Evolutionary conservation across 2,888 invertebrate species (phyloP), one percentile per base, ranked within the genome.

Genomic region (Cerastis rubricosa): DNA sequence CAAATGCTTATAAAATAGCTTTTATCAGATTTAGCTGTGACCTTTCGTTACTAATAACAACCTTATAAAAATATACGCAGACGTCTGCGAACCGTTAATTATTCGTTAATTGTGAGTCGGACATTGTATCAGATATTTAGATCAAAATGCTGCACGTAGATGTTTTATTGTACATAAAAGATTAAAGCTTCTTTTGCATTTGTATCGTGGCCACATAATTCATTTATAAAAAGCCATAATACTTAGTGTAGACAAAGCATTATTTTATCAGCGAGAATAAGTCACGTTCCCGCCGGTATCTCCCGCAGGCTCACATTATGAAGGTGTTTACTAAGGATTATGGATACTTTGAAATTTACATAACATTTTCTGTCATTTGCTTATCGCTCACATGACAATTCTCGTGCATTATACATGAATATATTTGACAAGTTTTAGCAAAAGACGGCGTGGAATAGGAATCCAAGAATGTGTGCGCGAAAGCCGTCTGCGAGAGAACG

Each of bases 321-420:
- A 92, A 94, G 92, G 93, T 93, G 93, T 94, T 94, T 94, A 92
- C 92, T 90, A 92, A 92, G 94, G 93, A 95, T 94, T 94, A 95
- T 94, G 91, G 94, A 93, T 92, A 92, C 93, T 93, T 93, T 91
- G 93, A 94, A n/a, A 96, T 96, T 96, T 94, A 95, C 95, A 96
- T 96, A 95, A 94, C 96, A 95, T 96, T 95, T 96, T 95, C 94
- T 95, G 95, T 96, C 95, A 95, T 96, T 96, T 94, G 95, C 96
- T 96, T 96, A 96, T 96, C 96, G 94, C 91, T 94, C 94, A 94
- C 94, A 93, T 96, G 96, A 95, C 95, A 95, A 94, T 93, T 93
- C 93, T 93, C 91, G 95, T 94, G 93, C 94, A 95, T 95, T 94
- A 95, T 92, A 93, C 94, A 93, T 93, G 95, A 95, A 95, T 95